Evolutionary conservation across 2,797 vertebrate genomes (phyloP), one percentile per base, ranked within the genome.

Genomic region (Parambassis ranga): DNA sequence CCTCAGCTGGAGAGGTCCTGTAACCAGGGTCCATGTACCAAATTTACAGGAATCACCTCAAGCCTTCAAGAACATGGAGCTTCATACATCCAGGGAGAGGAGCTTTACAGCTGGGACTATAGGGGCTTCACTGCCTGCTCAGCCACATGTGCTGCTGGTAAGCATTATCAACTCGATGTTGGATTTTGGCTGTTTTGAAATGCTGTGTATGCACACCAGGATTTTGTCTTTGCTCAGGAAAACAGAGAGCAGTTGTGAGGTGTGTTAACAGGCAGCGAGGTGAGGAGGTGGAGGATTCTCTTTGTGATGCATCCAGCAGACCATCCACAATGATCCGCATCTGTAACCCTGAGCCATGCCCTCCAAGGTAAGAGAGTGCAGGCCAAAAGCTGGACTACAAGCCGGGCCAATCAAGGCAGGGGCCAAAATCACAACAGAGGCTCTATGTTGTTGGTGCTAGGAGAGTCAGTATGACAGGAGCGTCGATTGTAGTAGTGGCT

Each of bases 91-190:
- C 85, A 85, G 4, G 51, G 78, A 2, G 79, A 41, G 8, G 83
- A 65, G 19, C 67, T 81, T 36, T 93, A 93, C 1, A 90, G 91
- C 84, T 98, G 96, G 96, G 94, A 95, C 64, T 94, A 96, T 4
- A 86, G 92, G 8, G 94, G 94, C 1, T 96, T 97, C 69, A 92
- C 93, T 3, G 58, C 91, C 3, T 98, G 96, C 76, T 95, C 96
- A 0, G 92, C 90, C 7, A 92, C 94, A 0, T 98, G 96, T 20
- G 87, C 92, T 64, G 90, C 93, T 87, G 96, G 96, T 97, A 91
- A 58, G 71, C 26, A 23, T 49, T 22, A 46, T 58, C 14, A 31
- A 44, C 48, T n/a, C 2, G 15, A 23, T 5, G 7, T 10, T 14
- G 4, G 18, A 19, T 19, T 26, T 16, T 30, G 3, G 7, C 10